These are phyloP conservation scores for Campoplex capitator DNA, from an alignment of 2,888 invertebrate genomes.

Conservation along the genomic window DNA sequence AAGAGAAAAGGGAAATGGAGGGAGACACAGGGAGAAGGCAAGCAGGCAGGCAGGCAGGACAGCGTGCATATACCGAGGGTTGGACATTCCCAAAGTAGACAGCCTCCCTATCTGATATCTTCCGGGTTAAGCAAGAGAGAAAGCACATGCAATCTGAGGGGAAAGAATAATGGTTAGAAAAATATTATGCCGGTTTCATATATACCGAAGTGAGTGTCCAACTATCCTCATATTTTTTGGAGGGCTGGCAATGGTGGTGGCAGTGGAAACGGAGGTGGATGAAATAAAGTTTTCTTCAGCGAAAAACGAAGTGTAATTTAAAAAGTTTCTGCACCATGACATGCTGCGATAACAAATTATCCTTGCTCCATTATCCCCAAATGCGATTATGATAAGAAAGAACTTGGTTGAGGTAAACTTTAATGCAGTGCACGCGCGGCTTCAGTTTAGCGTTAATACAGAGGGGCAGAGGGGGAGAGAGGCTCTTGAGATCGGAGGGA, in stretches of 20 bases:
- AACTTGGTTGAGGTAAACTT: conserved; percentile 79
- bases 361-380: conserved; percentile 84
- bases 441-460: conserved; percentile 66
- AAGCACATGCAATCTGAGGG: conserved; percentile 62
- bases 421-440: conserved; percentile 77
- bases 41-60: background rate
- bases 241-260: conserved; percentile 67
- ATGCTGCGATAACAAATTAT: conserved; percentile 84
- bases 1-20: conserved; percentile 33
- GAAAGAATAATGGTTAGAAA: conserved; percentile 76
- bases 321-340: conserved; percentile 84
- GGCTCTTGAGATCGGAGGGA: conserved; percentile 2
- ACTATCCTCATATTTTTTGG: conserved; percentile 80
- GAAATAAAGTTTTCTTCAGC: conserved; percentile 78
- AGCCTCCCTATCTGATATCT: conserved; percentile 59
- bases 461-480: background rate
- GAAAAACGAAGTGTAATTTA: conserved; percentile 83
- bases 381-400: conserved; percentile 85
- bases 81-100: conserved; percentile 56
- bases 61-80: conserved; percentile 28
- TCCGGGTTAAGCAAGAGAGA: conserved; percentile 46
- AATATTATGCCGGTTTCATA: conserved; percentile 76
- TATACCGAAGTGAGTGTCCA: conserved; percentile 76
- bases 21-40: background rate
- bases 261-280: conserved; percentile 47